phyloP scores from a whole-genome alignment of 2,113 vertebrate species.

The Siniperca knerii region DNA sequence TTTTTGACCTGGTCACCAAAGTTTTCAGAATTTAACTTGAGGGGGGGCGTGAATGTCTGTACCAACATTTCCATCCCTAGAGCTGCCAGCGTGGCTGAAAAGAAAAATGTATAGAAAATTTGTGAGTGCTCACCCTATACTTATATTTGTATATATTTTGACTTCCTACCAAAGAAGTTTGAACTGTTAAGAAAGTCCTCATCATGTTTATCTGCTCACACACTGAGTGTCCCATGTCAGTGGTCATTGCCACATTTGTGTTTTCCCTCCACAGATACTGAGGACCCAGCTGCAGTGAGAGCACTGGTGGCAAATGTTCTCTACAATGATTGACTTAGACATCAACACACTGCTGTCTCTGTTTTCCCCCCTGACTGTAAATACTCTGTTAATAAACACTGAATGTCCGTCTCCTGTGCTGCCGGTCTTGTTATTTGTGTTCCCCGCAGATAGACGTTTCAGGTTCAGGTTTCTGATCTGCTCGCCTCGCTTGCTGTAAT shows the following conservation, averaged over 20 bases:
- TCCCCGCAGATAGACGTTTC: conserved; percentile 27
- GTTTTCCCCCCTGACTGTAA: conserved; percentile 53
- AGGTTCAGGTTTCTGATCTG: conserved; percentile 27
- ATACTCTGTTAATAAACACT: conserved; percentile 69
- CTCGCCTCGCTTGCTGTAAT: conserved; percentile 23
- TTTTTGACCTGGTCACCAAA: too few relatives aligned
- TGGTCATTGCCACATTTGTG: conserved; percentile 20
- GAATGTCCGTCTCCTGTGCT: neutral
- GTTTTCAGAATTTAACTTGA: too few relatives aligned
- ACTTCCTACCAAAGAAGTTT: neutral
- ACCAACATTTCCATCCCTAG: neutral
- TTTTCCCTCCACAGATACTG: conserved; percentile 83
- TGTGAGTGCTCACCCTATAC: neutral
- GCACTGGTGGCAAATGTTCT: conserved; percentile 87
- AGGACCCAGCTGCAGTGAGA: conserved; percentile 81
- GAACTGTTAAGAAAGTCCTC: neutral
- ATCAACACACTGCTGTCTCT: neutral
- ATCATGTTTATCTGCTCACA: neutral
- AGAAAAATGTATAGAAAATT: neutral
- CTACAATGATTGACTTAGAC: conserved; percentile 77
- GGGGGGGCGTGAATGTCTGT: neutral
- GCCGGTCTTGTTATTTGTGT: conserved; percentile 30
- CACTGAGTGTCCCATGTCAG: neutral
- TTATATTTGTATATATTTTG: neutral
- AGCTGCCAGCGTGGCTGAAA: too few relatives aligned